These are phyloP conservation scores for Chouioia cunea DNA, from an alignment of 2,888 invertebrate species.

Conservation along the genomic window DNA sequence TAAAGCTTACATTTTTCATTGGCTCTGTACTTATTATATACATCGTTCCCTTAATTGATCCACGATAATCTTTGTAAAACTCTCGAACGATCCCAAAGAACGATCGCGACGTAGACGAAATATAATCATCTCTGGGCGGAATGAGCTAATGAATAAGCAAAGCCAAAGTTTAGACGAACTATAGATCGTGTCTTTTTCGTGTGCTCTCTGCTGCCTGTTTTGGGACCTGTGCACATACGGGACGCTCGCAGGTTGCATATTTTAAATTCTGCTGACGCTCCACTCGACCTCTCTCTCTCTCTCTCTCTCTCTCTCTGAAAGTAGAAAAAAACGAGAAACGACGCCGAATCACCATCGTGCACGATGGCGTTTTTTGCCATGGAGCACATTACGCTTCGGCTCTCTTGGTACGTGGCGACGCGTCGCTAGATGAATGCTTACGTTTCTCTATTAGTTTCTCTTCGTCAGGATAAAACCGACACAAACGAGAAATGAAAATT, in stretches of 20 bases:
- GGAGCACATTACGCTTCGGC: neutral
- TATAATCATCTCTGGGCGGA: conserved; percentile 2
- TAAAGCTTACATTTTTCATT: conserved; percentile 32
- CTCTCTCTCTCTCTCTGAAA: conserved; percentile 47
- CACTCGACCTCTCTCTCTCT: conserved; percentile 48
- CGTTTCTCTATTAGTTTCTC: neutral
- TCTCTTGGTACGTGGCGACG: neutral
- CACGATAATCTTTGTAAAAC: no score
- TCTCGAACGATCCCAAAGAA: neutral
- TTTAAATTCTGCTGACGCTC: conserved; percentile 64
- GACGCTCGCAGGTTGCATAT: conserved; percentile 58
- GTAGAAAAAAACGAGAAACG: conserved; percentile 49
- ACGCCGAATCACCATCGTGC: conserved; percentile 39
- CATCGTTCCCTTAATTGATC: neutral
- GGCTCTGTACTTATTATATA: neutral
- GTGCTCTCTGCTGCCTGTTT: no score
- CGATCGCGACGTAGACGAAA: neutral
- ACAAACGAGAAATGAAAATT: neutral
- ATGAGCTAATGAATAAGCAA: conserved; percentile 18
- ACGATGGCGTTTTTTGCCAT: conserved; percentile 38
- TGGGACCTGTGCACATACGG: no score
- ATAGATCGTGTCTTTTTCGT: conserved; percentile 5
- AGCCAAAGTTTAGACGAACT: conserved; percentile 20
- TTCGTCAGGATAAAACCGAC: no score
- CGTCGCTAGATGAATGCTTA: conserved; percentile 24